A percentile compares a stretch with the other conserved stretches of the same genome.
Conservation (phyloP, 1,140 invertebrate genomes). For the Aphelenchoides besseyi region DNA sequence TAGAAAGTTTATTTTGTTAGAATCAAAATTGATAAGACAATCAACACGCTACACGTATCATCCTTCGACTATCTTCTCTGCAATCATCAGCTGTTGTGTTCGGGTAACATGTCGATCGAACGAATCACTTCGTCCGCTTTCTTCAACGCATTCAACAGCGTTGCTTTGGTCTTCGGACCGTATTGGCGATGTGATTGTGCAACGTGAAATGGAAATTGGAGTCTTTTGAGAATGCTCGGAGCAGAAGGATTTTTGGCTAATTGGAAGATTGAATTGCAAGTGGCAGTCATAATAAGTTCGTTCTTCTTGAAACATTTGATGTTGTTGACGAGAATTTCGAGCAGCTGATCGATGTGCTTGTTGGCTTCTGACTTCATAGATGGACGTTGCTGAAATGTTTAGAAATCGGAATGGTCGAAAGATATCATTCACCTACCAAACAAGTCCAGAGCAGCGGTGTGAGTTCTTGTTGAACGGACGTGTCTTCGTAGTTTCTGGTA, state of each 20-base stretch:
- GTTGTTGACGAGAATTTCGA: constrained; percentile 3
- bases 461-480: not conserved
- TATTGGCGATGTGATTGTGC: not conserved
- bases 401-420: no score
- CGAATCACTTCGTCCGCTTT: not conserved
- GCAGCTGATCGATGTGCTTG: constrained; percentile 5
- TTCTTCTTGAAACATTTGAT: not conserved
- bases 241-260: not conserved
- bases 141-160: not conserved
- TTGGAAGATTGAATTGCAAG: not conserved
- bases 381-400: constrained; percentile 6
- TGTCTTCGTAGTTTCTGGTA: not conserved
- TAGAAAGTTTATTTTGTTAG: no score
- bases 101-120: not conserved
- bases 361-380: not conserved
- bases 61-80: not conserved
- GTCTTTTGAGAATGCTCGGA: not conserved
- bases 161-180: not conserved
- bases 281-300: not conserved
- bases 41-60: constrained; percentile 1
- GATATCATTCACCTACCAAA: not conserved
- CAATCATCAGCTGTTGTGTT: not conserved
- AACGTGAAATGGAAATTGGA: constrained; percentile 11
- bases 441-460: not conserved
- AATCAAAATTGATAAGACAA: no score